Evolutionary conservation across 2,888 invertebrate species (phyloP).

Genomic region (Epirrhoe alternata): DNA sequence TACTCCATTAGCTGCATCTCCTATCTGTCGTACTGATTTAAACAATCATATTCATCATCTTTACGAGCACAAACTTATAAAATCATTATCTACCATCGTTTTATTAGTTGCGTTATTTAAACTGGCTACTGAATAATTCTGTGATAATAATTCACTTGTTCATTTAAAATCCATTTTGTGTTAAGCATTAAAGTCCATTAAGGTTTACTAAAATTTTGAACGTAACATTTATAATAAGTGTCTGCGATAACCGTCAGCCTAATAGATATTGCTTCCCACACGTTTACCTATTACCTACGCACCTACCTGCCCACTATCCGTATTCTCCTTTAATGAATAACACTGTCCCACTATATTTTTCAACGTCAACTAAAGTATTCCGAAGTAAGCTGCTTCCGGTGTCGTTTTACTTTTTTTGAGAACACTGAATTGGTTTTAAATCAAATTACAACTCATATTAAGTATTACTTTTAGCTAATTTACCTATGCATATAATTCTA

Average conservation of each 20-base stretch:
- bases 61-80: conserved; percentile 60
- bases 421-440: background rate
- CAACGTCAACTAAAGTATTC: conserved; percentile 15
- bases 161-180: conserved; percentile 60
- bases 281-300: conserved; percentile 33
- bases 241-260: conserved; percentile 60
- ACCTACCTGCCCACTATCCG: conserved; percentile 11
- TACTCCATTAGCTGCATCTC: conserved; percentile 59
- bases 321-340: conserved; percentile 10
- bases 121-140: conserved; percentile 68
- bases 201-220: conserved; percentile 61
- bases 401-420: conserved; percentile 4
- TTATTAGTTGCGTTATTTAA: conserved; percentile 68
- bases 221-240: conserved; percentile 67
- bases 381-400: background rate
- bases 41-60: conserved; percentile 75
- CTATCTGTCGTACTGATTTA: conserved; percentile 70
- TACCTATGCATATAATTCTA: too few relatives aligned
- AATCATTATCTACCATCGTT: conserved; percentile 69
- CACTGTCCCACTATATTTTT: conserved; percentile 15
- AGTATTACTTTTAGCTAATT: too few relatives aligned
- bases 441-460: too few relatives aligned
- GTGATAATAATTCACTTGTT: conserved; percentile 69
- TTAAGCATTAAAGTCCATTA: conserved; percentile 56
- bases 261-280: conserved; percentile 60